Base-by-base conservation (phyloP, 2,888 invertebrate species). In the Bellardia bayeri region DNA sequence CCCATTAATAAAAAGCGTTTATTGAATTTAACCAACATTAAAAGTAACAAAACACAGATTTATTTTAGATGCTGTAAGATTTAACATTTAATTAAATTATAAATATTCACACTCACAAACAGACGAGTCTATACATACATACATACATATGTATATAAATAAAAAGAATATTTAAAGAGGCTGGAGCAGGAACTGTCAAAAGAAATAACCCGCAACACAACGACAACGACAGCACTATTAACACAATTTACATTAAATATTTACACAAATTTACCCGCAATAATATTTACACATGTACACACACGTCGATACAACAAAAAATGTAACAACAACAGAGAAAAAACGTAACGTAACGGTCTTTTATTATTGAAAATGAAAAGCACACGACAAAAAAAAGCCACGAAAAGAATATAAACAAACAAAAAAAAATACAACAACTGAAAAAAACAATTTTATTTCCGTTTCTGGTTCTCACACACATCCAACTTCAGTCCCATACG, bases 381-480 rank as follows among this genome's bases (percentile, higher is more conserved):
- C 69, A 42, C n/a, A 49, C 45, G 58, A 63, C 51, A 54, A 51
- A 61, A 61, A 49, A n/a, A 40, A 23, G 23, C 1, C 23, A 23
- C 23, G 13, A 45, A 45, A 13, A 45, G 13, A 11, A 45, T 9
- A 14, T 16, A 58, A 33, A 37, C 30, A 61, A 76, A 71, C 16
- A 14, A 58, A 33, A 37, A 37, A 16, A 54, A 76, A 71, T 16
- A 16, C n/a, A 82, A 58, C 45, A 68, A 56, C 64, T 51, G 14
- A 72, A 74, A 58, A 58, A 74, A 85, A 79, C 74, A 75, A 63
- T 71, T 84, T 87, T 80, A 85, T 82, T 85, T 87, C 87, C 87
- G 87, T 85, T 87, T 87, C 87, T 87, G 85, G 87, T 87, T 85
- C 82, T 74, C 76, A 74, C 63, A 76, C 42, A 84, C 51, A 61